Evolutionary conservation across 2,888 invertebrate genomes (phyloP).

Genomic region (Ptychoptera contaminata): DNA sequence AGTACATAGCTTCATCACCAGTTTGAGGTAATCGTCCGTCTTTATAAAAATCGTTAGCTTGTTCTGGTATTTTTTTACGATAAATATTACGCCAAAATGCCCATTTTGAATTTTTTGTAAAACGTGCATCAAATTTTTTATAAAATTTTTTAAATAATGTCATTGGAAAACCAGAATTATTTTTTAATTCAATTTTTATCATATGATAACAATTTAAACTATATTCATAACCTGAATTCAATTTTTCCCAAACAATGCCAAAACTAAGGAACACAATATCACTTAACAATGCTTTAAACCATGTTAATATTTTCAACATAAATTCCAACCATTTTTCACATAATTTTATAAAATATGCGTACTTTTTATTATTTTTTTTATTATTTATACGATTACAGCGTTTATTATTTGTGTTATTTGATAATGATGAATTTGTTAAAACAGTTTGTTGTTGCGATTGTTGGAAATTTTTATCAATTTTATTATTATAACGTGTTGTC

Average conservation of each 20-base stretch:
- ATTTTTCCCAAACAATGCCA: constrained; percentile 26
- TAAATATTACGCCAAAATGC: constrained; percentile 28
- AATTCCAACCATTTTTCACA: constrained; percentile 41
- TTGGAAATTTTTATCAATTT: constrained; percentile 2
- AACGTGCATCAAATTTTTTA: constrained; percentile 25
- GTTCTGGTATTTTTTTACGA: constrained; percentile 29
- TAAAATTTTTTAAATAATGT: constrained; percentile 25
- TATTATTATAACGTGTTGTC: not conserved
- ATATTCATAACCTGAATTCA: constrained; percentile 11
- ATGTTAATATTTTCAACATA: constrained; percentile 46
- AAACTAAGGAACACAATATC: constrained; percentile 65
- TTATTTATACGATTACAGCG: not conserved
- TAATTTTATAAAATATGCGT: constrained; percentile 33
- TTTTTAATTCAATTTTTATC: constrained; percentile 21
- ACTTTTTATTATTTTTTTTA: constrained; percentile 24
- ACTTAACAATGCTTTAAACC: constrained; percentile 64
- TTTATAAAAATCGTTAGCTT: constrained; percentile 22
- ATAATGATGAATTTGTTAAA: too few relatives aligned
- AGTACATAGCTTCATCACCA: constrained; percentile 89
- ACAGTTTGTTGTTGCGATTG: not conserved
- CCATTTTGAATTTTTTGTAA: constrained; percentile 26
- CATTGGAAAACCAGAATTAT: constrained; percentile 27
- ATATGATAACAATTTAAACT: constrained; percentile 1
- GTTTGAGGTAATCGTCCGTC: constrained; percentile 55
- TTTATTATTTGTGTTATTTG: not conserved